Evolutionary conservation across 2,888 invertebrate species (phyloP), one percentile per base, ranked within the genome.

Genomic region (Cecidostiba fungosa): DNA sequence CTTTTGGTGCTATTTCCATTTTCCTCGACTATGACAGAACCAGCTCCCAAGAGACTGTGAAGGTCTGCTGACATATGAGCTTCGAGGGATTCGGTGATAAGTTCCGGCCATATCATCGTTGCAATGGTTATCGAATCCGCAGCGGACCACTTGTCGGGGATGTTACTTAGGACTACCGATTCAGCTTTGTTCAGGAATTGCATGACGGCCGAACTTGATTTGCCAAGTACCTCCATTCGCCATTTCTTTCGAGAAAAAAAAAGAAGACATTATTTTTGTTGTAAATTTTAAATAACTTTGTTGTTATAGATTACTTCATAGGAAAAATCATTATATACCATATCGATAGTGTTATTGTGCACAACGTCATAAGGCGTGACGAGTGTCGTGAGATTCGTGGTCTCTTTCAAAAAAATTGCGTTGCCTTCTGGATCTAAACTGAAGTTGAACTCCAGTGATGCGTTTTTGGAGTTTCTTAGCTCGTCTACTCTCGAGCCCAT

Each of bases 341-440:
- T 66, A 29, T 66, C 66, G 10, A 66, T 66, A 14, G 66, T 66
- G 14, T 66, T 26, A n/a, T 8, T 66, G 12, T 66, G 66, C 14
- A 26, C 66, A 66, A 66, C 16, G 16, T 66, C 66, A 3, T 29
- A 66, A 26, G 66, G 66, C 29, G 66, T 66, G 26, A 66, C 12
- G 3, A 66, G 26, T 0, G 66, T 66, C 6, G 12, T 29, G 29
- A 66, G 29, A 26, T 66, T 66, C 29, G 66, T 66, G 3, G 14
- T 29, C 16, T 26, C 23, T 3, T 66, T 66, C 1, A 96, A 90
- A 1, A 95, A 94, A 43, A 95, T 94, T 50, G 92, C 92, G 26
- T 95, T 95, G 3, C 95, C 94, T 88, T 95, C 95, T 0, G 96
- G 95, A 90, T 96, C 96, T 85, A 91, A 91, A 77, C 91, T 89